Conservation (phyloP, 2,113 vertebrate genomes). For the Notothenia rossii region DNA sequence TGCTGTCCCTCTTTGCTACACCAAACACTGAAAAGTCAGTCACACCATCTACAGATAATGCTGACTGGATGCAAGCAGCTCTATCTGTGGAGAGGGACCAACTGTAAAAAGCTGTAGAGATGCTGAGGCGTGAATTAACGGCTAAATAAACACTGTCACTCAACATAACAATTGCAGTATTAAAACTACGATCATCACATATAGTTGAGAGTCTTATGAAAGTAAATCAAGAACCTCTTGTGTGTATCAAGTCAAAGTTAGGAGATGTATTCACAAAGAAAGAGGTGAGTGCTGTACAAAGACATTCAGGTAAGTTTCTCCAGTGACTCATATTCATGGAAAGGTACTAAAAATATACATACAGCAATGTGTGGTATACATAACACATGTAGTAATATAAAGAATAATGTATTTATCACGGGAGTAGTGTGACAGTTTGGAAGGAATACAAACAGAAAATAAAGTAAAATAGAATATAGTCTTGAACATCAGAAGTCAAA, state of each 20-base stretch:
- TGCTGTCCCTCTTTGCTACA: slow-evolving; percentile 38
- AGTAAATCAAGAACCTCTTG: background rate
- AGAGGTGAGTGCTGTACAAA: background rate
- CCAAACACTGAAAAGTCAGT: slow-evolving; percentile 44
- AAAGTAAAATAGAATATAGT: no score
- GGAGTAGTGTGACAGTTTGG: no score
- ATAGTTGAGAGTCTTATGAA: background rate
- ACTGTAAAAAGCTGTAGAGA: slow-evolving; percentile 35
- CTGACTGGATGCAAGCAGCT: slow-evolving; percentile 56
- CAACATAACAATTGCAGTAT: background rate
- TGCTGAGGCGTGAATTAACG: slow-evolving; percentile 15
- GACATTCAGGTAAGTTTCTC: background rate
- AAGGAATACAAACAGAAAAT: no score
- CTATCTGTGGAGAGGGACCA: slow-evolving; percentile 16
- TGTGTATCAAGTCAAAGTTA: background rate
- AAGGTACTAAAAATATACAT: background rate
- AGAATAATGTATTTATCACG: no score
- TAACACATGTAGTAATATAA: background rate
- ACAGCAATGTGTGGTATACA: background rate
- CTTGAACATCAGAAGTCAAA: no score
- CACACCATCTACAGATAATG: slow-evolving; percentile 53
- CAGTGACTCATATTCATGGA: background rate
- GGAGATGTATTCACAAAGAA: slow-evolving; percentile 1
- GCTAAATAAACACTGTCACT: slow-evolving; percentile 1
- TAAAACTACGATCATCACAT: no score